Conservation (phyloP, 2,113 vertebrate species). For the Progne subis region DNA sequence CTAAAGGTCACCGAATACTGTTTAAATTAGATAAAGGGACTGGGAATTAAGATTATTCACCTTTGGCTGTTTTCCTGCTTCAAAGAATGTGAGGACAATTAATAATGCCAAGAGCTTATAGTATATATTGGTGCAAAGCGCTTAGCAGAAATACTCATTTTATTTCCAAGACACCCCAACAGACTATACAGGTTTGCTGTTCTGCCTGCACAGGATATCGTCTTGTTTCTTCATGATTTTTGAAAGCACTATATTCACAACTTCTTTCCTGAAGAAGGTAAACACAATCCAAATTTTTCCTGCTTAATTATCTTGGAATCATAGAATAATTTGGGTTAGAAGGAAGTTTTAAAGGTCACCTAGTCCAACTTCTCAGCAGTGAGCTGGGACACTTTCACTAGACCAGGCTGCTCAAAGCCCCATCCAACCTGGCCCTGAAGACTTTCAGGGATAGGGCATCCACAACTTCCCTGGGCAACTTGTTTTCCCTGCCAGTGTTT, state of each 20-base stretch:
- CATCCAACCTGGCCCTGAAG: not conserved
- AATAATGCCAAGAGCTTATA: conserved; percentile 26
- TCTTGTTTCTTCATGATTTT: not conserved
- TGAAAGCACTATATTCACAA: not conserved
- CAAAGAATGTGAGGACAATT: conserved; percentile 20
- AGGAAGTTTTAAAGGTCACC: not conserved
- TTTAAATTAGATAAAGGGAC: conserved; percentile 34
- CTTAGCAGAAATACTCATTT: not conserved
- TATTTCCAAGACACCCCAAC: not conserved
- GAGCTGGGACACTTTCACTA: not conserved
- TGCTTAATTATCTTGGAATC: not conserved
- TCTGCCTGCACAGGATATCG: not conserved
- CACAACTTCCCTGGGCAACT: not conserved
- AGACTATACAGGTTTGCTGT: not conserved
- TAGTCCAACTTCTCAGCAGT: not conserved
- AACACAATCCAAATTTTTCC: not conserved
- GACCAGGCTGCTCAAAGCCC: not conserved
- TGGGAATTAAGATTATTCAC: conserved; percentile 38
- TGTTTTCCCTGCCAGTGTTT: not conserved
- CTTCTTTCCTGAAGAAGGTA: not conserved
- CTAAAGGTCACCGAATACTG: conserved; percentile 44
- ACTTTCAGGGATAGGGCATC: not conserved
- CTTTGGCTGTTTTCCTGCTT: conserved; percentile 39
- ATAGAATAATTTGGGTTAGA: not conserved
- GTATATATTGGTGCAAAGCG: not conserved